A percentile compares a stretch with the other conserved stretches of the same genome.
Conservation (phyloP, 2,113 vertebrate genomes). For the Oxyruncus cristatus region DNA sequence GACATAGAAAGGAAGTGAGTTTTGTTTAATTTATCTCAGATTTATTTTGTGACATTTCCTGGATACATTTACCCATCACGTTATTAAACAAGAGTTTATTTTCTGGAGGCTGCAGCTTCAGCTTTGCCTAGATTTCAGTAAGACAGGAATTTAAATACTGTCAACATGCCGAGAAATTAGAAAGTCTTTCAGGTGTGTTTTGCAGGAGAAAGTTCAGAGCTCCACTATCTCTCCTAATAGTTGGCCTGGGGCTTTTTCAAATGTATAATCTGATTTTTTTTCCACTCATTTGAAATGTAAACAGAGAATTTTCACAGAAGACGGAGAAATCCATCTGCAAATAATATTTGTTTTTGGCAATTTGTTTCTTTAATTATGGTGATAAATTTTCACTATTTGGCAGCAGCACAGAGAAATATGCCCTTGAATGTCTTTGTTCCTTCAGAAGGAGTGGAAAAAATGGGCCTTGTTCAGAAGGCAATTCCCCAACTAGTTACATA, state of each 20-base stretch:
- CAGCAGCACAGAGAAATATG: constrained; percentile 44
- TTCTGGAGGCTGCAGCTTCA: constrained; percentile 45
- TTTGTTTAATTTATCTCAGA: constrained; percentile 38
- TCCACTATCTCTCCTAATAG: constrained; percentile 28
- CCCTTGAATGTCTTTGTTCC: constrained; percentile 39
- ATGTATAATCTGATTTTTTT: constrained; percentile 27
- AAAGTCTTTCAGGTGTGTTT: constrained; percentile 36
- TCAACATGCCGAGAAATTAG: constrained; percentile 10
- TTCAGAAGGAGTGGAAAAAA: neutral
- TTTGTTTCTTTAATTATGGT: constrained; percentile 67
- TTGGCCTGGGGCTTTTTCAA: constrained; percentile 27
- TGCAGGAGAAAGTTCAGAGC: constrained; percentile 58
- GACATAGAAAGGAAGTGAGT: constrained; percentile 33
- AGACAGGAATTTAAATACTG: constrained; percentile 30
- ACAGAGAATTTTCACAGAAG: constrained; percentile 32
- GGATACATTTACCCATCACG: constrained; percentile 5
- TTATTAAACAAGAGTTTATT: constrained; percentile 52
- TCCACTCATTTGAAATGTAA: constrained; percentile 53
- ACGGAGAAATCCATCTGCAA: constrained; percentile 29
- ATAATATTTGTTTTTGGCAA: constrained; percentile 20
- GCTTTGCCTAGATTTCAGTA: constrained; percentile 18
- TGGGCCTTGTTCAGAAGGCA: constrained; percentile 27
- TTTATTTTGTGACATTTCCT: constrained; percentile 54
- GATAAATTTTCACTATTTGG: constrained; percentile 60
- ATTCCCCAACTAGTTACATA: neutral